Evolutionary conservation across 53 echinoderm and acorn worm species (phyloP).

Genomic region (Arbacia lixula): DNA sequence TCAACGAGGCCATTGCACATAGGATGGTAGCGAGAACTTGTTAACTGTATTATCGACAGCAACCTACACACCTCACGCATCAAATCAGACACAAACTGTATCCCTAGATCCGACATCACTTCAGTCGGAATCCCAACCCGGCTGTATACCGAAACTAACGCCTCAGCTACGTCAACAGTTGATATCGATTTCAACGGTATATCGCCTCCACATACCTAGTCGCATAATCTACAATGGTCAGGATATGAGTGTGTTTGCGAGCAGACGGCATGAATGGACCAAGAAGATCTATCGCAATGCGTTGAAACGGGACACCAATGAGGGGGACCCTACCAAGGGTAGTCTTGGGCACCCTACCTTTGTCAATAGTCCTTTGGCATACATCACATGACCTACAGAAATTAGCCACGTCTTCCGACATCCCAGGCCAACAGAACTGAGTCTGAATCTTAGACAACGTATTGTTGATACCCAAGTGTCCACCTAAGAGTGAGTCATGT

Average conservation of each 20-base stretch:
- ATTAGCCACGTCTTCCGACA: conserved; percentile 26
- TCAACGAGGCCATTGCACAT: conserved; percentile 75
- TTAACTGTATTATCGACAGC: conserved; percentile 63
- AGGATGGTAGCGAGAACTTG: conserved; percentile 76
- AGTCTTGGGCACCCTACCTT: conserved; percentile 61
- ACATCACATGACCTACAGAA: conserved; percentile 48
- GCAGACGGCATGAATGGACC: conserved; percentile 61
- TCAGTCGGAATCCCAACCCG: conserved; percentile 57
- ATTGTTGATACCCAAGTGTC: conserved; percentile 50
- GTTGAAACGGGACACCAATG: conserved; percentile 54
- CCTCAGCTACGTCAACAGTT: conserved; percentile 59
- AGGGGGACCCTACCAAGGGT: too few species aligned
- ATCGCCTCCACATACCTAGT: too few species aligned
- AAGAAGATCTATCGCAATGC: conserved; percentile 57
- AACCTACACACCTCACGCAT: conserved; percentile 63
- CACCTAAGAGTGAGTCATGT: conserved; percentile 10
- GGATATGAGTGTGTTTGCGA: too few species aligned
- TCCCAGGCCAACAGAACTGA: too few species aligned
- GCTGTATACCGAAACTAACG: conserved; percentile 52
- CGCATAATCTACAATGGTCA: conserved; percentile 50
- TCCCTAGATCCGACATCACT: conserved; percentile 58
- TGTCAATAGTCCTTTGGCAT: conserved; percentile 34
- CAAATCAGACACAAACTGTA: conserved; percentile 58
- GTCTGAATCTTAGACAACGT: conserved; percentile 34
- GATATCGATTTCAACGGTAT: conserved; percentile 59